A percentile compares a stretch with the other conserved stretches of the same genome.
phyloP scores from a whole-genome alignment of 1,140 invertebrate genomes.

The Drosophila murphyi region DNA sequence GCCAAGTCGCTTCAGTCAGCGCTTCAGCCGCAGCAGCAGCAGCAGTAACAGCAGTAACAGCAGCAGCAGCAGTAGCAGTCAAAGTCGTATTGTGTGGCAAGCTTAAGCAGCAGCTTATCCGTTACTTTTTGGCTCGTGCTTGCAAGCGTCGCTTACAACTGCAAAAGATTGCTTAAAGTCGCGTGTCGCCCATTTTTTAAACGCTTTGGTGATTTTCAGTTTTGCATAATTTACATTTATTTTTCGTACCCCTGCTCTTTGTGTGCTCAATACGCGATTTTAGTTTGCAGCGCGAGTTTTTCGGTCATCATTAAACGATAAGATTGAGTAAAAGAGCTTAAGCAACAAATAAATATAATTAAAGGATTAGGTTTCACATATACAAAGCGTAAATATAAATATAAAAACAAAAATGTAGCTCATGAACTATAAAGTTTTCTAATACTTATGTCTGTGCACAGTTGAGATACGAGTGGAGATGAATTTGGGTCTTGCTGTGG shows the following conservation, averaged over 20 bases:
- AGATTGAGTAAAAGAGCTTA: slow-evolving; percentile 17
- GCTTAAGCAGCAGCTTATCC: slow-evolving; percentile 36
- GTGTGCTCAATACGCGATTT: slow-evolving; percentile 31
- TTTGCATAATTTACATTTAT: slow-evolving; percentile 50
- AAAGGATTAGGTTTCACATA: slow-evolving; percentile 12
- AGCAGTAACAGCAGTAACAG: slow-evolving; percentile 30
- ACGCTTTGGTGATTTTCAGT: slow-evolving; percentile 26
- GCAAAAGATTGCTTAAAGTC: slow-evolving; percentile 15
- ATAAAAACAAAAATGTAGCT: slow-evolving; percentile 5
- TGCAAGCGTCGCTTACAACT: slow-evolving; percentile 13
- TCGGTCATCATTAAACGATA: neutral
- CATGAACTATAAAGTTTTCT: neutral
- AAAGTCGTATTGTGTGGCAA: slow-evolving; percentile 54
- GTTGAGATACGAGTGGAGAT: slow-evolving; percentile 8
- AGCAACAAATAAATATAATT: neutral
- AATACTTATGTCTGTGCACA: slow-evolving; percentile 23
- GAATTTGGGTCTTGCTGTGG: neutral
- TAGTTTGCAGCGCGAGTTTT: slow-evolving; percentile 12
- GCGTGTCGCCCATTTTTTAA: slow-evolving; percentile 15
- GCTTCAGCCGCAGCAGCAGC: slow-evolving; percentile 24
- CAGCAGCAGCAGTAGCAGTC: slow-evolving; percentile 17
- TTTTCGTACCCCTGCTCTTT: slow-evolving; percentile 37
- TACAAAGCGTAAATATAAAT: slow-evolving; percentile 29
- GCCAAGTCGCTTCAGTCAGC: slow-evolving; percentile 62
- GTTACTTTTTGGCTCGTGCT: slow-evolving; percentile 25